Evolutionary conservation across 2,888 invertebrate species (phyloP).

Genomic region (Lypha dubia): DNA sequence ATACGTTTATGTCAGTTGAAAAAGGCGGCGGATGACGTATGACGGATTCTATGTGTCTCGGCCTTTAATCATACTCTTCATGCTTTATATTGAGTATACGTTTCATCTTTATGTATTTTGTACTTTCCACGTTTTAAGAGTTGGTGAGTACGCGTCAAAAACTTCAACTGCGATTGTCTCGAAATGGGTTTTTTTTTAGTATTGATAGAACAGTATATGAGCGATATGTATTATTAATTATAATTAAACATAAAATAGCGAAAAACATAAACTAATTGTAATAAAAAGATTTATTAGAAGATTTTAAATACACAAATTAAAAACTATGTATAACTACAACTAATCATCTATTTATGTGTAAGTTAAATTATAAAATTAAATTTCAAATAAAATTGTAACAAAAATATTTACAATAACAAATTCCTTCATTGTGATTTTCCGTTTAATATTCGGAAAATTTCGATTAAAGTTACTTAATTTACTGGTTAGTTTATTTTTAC

Average conservation of each 20-base stretch:
- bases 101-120: no score
- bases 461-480: conserved; percentile 10
- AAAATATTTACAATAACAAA: not conserved
- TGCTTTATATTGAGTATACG: no score
- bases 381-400: not conserved
- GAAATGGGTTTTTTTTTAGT: no score
- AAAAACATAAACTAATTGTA: not conserved
- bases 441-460: not conserved
- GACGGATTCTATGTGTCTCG: no score
- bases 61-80: no score
- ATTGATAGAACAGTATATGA: no score
- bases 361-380: not conserved
- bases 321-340: not conserved
- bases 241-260: conserved; percentile 5
- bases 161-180: no score
- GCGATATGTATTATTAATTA: not conserved
- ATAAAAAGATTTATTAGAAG: not conserved
- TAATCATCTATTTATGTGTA: not conserved
- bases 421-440: not conserved
- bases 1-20: no score
- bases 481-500: not conserved
- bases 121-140: no score
- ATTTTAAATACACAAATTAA: not conserved
- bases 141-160: no score
- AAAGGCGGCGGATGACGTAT: no score